These are phyloP conservation scores for Microplitis deprimator DNA, from an alignment of 2,888 invertebrate species.

Conservation along the genomic window DNA sequence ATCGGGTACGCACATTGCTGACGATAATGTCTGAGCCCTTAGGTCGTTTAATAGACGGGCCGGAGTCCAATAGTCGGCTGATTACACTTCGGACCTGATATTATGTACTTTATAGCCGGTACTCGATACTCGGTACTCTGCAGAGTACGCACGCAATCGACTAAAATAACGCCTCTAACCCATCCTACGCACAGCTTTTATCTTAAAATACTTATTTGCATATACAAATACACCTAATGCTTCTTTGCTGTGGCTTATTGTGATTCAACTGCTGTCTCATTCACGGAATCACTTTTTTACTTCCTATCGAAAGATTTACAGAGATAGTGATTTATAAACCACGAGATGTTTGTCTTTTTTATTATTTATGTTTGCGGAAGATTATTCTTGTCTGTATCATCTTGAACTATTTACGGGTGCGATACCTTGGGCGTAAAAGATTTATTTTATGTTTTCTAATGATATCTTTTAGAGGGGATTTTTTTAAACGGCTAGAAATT, in stretches of 20 bases:
- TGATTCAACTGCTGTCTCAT: too few species aligned
- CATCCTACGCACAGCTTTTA: slow-evolving; percentile 29
- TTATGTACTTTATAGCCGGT: too few species aligned
- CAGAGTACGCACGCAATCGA: slow-evolving; percentile 28
- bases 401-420: slow-evolving; percentile 29
- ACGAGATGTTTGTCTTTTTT: background rate
- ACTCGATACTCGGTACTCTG: background rate
- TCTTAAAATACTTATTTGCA: background rate
- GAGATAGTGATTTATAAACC: background rate
- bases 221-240: too few species aligned
- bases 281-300: too few species aligned
- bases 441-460: background rate
- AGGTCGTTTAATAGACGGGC: background rate
- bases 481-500: background rate
- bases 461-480: background rate
- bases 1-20: background rate
- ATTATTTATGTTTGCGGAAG: slow-evolving; percentile 9
- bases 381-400: slow-evolving; percentile 25
- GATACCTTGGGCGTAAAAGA: slow-evolving; percentile 14
- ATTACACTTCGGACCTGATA: background rate
- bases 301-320: background rate
- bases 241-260: too few species aligned
- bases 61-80: background rate
- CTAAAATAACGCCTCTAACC: slow-evolving; percentile 17
- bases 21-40: background rate